phyloP scores from a whole-genome alignment of 2,888 invertebrate species.

The Candidula unifasciata region DNA sequence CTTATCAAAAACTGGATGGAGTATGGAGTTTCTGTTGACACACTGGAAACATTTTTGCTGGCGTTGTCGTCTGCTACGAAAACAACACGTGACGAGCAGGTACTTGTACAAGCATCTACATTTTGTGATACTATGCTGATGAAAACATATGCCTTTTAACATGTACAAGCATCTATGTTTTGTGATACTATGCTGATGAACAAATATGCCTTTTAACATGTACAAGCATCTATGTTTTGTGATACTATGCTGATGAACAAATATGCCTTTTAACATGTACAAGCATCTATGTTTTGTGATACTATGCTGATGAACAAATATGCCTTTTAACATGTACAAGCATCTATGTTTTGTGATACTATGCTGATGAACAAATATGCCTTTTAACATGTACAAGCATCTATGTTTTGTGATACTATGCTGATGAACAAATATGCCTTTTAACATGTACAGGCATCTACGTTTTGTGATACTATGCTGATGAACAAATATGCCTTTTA shows the following conservation, averaged over 20 bases:
- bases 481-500: too few relatives aligned
- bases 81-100: slow-evolving; percentile 43
- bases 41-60: slow-evolving; percentile 44
- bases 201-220: not conserved
- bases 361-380: not conserved
- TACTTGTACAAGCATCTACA: not conserved
- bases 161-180: too few relatives aligned
- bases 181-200: too few relatives aligned
- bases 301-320: not conserved
- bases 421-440: too few relatives aligned
- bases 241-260: not conserved
- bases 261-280: not conserved
- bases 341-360: too few relatives aligned
- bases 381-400: not conserved
- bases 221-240: not conserved
- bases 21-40: slow-evolving; percentile 51
- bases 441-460: too few relatives aligned
- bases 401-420: too few relatives aligned
- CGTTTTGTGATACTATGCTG: too few relatives aligned
- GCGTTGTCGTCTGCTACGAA: slow-evolving; percentile 39
- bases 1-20: slow-evolving; percentile 38
- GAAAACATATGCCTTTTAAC: too few relatives aligned
- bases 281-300: not conserved
- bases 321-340: not conserved
- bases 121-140: too few relatives aligned